These are phyloP conservation scores for Bombus terrestris DNA, from an alignment of 1,140 invertebrate genomes.

Conservation along the genomic window DNA sequence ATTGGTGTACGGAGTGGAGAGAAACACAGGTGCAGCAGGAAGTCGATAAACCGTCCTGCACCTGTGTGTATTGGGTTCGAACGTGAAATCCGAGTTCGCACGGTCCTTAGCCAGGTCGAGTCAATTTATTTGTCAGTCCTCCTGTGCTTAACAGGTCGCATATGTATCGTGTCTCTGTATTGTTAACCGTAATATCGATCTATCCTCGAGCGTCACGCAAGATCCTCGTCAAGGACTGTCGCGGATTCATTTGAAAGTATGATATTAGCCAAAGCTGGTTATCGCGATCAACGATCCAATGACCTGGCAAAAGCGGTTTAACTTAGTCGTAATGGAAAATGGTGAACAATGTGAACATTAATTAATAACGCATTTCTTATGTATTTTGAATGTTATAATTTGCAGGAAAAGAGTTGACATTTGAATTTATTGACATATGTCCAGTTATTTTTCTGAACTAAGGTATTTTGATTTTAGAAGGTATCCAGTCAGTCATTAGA, in stretches of 20 bases:
- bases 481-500: too few relatives aligned
- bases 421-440: too few relatives aligned
- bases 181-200: slow-evolving; percentile 15
- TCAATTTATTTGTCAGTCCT: slow-evolving; percentile 16
- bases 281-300: background rate
- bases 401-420: too few relatives aligned
- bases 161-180: background rate
- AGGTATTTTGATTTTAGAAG: too few relatives aligned
- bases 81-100: slow-evolving; percentile 30
- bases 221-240: slow-evolving; percentile 8
- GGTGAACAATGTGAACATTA: background rate
- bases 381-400: too few relatives aligned
- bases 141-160: too few relatives aligned
- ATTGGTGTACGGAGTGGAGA: slow-evolving; percentile 7
- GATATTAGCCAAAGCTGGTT: background rate
- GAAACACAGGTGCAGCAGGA: slow-evolving; percentile 65
- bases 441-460: too few relatives aligned
- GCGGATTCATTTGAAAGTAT: slow-evolving; percentile 22
- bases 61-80: background rate
- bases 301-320: background rate
- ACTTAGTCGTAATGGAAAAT: background rate
- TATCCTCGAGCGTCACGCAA: slow-evolving; percentile 13
- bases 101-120: background rate
- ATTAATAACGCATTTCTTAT: background rate
- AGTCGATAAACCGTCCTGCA: slow-evolving; percentile 46